Base-by-base conservation (phyloP, 2,888 invertebrate genomes). In the Arge pagana region DNA sequence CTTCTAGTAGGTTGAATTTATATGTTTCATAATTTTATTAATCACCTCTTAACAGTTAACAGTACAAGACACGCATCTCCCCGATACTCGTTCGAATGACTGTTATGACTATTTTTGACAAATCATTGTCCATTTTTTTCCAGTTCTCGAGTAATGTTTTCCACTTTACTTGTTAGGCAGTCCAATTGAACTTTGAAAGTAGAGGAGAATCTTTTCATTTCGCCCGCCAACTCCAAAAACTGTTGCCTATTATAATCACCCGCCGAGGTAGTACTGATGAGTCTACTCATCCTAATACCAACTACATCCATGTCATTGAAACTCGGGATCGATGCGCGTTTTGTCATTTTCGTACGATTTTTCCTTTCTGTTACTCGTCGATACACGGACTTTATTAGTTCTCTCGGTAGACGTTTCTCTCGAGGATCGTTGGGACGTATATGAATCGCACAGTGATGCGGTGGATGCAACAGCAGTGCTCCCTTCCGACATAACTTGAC, bases 351-450 rank as follows among this genome's bases (percentile, higher is more conserved):
- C 33, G 40, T 55, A 19, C 63, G 61, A 26, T 59, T 82, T 63
- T 85, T 86, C 8, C 84, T 81, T 59, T 87, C 87, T 0, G 85
- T 86, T 0, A 90, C 89, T 66, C 91, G 78, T 65, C 86, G 85
- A 73, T 89, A 90, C 39, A 90, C 83, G 30, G 84, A 85, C 40
- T 84, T 79, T 61, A 91, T 85, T 48, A 92, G 78, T 36, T 91
- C 88, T 66, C 85, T 86, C 0, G 92, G 91, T 63, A 85, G 79
- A 65, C 89, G 82, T 50, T 82, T 86, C 64, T 92, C 92, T 45
- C 91, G 78, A 0, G 91, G 91, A 74, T 93, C 91, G 66, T 92
- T 92, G 0, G 92, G 92, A 48, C 88, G 81, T 57, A 92, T 85
- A 57, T 88, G 86, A 37, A 90, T 81, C 5, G 85, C 83, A 60